These are phyloP conservation scores for Fringilla coelebs DNA, from an alignment of 2,797 vertebrate genomes.

Conservation along the genomic window DNA sequence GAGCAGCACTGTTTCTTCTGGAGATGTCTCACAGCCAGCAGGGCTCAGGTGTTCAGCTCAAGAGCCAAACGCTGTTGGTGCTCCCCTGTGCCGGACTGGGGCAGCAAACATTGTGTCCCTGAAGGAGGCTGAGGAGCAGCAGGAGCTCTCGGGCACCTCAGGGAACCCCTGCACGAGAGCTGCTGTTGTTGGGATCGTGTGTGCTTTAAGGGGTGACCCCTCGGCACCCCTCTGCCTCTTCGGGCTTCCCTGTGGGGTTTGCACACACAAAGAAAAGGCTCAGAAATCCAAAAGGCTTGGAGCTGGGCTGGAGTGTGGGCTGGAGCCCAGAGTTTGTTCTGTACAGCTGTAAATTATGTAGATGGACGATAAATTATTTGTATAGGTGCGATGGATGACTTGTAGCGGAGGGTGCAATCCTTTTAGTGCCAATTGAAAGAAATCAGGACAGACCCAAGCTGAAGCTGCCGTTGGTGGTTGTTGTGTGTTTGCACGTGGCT, in stretches of 20 bases:
- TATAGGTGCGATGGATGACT: background rate
- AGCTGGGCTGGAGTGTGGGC: accelerated
- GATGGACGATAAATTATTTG: constrained; percentile 63
- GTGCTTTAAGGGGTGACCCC: background rate
- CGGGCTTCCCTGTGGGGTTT: background rate
- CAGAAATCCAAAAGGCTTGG: background rate
- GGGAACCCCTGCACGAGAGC: background rate
- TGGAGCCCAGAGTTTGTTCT: background rate
- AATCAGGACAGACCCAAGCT: accelerated
- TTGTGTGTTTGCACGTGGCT: background rate
- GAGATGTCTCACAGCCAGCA: background rate
- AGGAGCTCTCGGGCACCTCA: background rate
- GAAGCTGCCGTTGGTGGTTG: background rate
- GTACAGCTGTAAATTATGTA: constrained; percentile 35
- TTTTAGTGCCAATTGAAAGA: background rate
- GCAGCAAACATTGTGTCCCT: background rate
- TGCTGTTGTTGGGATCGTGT: background rate
- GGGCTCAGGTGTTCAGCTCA: background rate
- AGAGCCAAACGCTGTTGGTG: background rate
- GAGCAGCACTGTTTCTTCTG: background rate
- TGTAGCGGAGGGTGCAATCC: background rate
- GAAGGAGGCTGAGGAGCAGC: background rate
- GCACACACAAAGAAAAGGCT: background rate
- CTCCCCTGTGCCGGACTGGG: background rate
- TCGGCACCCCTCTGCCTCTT: background rate